phyloP scores from a whole-genome alignment of 2,113 vertebrate genomes.

The Cyanoramphus novaezelandiae region DNA sequence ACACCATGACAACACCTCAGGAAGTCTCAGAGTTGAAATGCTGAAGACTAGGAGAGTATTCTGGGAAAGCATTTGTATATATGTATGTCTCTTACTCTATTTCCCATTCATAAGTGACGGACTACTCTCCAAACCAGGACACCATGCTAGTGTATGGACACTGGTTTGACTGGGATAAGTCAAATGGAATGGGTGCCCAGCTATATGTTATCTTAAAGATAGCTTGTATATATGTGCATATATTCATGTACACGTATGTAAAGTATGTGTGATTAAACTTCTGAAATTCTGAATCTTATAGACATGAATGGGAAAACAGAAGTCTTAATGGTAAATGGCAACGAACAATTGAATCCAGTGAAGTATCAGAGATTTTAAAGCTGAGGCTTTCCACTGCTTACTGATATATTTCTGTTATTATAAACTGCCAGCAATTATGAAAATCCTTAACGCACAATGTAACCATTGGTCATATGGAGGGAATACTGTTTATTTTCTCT shows the following conservation, averaged over 20 bases:
- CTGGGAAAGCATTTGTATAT: background rate
- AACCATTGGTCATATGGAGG: background rate
- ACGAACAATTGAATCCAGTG: background rate
- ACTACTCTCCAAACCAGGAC: background rate
- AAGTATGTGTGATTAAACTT: background rate
- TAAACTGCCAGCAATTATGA: background rate
- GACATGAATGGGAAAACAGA: background rate
- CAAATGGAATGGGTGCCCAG: background rate
- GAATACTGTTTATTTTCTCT: slow-evolving; percentile 19
- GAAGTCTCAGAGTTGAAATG: background rate
- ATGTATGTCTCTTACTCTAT: background rate
- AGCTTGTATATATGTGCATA: background rate
- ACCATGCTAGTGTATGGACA: accelerated
- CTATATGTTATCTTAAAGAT: background rate
- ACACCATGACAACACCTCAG: background rate
- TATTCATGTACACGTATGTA: background rate
- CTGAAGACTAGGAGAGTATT: background rate
- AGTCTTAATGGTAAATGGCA: background rate
- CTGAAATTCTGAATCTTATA: background rate
- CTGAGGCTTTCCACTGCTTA: background rate
- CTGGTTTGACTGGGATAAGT: accelerated
- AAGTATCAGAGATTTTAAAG: background rate
- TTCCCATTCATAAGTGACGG: background rate
- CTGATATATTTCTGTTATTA: background rate
- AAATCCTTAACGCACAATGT: background rate